Base-by-base conservation (phyloP, 2,797 vertebrate species). In the Pristis pectinata region DNA sequence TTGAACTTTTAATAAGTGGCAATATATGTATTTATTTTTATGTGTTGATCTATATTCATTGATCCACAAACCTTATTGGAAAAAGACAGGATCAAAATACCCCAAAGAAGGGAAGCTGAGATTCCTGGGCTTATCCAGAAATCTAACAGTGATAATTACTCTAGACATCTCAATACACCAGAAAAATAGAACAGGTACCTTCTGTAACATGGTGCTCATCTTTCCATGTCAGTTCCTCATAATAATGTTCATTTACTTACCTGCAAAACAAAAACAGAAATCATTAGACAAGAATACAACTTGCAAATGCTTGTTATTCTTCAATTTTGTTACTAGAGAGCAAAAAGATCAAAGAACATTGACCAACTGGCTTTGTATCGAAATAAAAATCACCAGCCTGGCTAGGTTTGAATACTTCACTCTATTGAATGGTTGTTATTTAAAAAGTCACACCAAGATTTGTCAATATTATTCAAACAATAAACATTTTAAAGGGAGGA, bases 141-240 rank as follows among this genome's bases (percentile, higher is more conserved):
- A 49, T 53, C 49, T 53, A 76, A n/a, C 1, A 53, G 70, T n/a
- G 72, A 41, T 8, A 56, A 94, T 53, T 74, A 30, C 44, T 93
- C 44, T 8, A 27, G 72, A 17, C 92, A 94, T 15, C 44, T 94
- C 30, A 94, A 53, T 74, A 76, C 49, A 6, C 15, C 67, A 76
- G 30, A 56, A 74, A 76, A 94, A 30, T 70, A 94, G 92, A 76
- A 5, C 95, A 95, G 96, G 95, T 97, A 98, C 97, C 97, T 98
- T 98, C 96, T 97, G 97, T 95, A 98, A 96, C 97, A 98, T 98
- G 96, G 96, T 96, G 96, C 97, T 97, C 97, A 97, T 97, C 96
- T 96, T 96, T 96, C 74, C 96, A 96, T 94, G 94, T 95, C 96
- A 97, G 92, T 95, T 97, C 97, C 96, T 97, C 97, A 97, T 97